phyloP scores from a whole-genome alignment of 1,140 invertebrate species.

The Drosophila guanche region DNA sequence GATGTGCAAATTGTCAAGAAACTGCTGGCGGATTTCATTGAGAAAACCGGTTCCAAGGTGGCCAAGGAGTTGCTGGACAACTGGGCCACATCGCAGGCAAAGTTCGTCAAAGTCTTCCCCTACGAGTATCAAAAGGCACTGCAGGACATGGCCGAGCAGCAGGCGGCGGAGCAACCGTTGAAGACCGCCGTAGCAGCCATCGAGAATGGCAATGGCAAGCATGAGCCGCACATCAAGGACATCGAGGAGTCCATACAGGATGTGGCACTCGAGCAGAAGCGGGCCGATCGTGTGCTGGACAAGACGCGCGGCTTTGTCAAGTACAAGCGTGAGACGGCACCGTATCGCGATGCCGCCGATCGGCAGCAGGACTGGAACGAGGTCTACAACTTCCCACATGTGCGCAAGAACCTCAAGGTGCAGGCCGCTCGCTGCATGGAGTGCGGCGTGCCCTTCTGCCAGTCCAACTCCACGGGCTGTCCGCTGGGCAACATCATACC shows the following conservation, averaged over 20 bases:
- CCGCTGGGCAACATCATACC: constrained; percentile 99
- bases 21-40: constrained; percentile 93
- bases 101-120: constrained; percentile 98
- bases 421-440: constrained; percentile 99
- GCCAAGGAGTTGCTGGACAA: constrained; percentile 91
- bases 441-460: constrained; percentile 99
- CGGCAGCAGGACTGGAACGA: constrained; percentile 98
- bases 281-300: constrained; percentile 92
- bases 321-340: constrained; percentile 93
- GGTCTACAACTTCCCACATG: constrained; percentile 94
- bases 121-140: constrained; percentile 97
- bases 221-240: constrained; percentile 87
- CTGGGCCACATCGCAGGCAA: constrained; percentile 91
- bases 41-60: constrained; percentile 94
- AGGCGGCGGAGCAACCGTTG: constrained; percentile 83
- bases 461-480: constrained; percentile 96
- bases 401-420: constrained; percentile 93
- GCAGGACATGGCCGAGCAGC: constrained; percentile 88
- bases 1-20: constrained; percentile 92
- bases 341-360: constrained; percentile 93
- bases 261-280: constrained; percentile 89
- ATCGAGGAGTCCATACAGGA: constrained; percentile 95
- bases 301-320: constrained; percentile 98
- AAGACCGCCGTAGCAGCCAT: constrained; percentile 74
- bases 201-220: constrained; percentile 83